Evolutionary conservation across 2,113 vertebrate genomes (phyloP).

Genomic region (Nannospalax galili): DNA sequence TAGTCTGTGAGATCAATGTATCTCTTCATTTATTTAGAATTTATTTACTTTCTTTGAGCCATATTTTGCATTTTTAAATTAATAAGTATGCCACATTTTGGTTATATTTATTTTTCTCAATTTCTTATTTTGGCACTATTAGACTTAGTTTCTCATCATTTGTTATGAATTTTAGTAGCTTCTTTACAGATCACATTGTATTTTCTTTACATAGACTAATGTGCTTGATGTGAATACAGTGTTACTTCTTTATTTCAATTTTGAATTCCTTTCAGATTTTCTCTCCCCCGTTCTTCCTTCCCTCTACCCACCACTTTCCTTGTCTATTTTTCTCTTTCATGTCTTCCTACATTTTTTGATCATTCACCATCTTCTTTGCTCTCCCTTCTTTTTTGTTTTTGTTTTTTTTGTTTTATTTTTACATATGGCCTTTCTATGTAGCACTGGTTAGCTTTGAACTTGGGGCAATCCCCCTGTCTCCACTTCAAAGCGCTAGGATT

Average conservation of each 20-base stretch:
- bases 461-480: neutral
- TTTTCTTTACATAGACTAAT: neutral
- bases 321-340: neutral
- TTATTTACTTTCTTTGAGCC: neutral
- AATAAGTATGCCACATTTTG: neutral
- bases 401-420: no score
- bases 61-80: neutral
- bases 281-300: no score
- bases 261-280: neutral
- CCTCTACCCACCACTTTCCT: neutral
- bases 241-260: neutral
- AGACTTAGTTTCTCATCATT: neutral
- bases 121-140: neutral
- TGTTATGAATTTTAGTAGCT: neutral
- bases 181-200: neutral
- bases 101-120: constrained; percentile 12
- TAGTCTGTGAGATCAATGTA: neutral
- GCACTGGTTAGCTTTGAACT: neutral
- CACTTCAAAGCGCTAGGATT: neutral
- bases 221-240: neutral
- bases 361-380: neutral
- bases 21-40: neutral
- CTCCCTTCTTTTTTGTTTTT: fast-evolving
- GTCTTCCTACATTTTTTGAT: neutral
- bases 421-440: no score